phyloP scores from a whole-genome alignment of 2,888 invertebrate species.

The Mimas tiliae region DNA sequence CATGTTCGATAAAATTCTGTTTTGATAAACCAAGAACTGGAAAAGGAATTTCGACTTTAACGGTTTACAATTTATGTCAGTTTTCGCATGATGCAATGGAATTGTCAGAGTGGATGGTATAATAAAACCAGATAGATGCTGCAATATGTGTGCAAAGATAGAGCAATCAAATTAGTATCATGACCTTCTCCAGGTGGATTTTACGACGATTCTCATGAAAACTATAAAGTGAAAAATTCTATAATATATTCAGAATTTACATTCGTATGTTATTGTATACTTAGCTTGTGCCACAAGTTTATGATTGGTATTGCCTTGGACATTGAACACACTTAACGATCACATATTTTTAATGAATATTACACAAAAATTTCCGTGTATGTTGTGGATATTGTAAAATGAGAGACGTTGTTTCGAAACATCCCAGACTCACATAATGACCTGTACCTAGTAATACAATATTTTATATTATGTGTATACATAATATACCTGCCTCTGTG shows the following conservation, averaged over 20 bases:
- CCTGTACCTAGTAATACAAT: no score
- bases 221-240: neutral
- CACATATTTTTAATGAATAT: neutral
- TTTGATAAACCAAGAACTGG: neutral
- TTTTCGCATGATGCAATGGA: neutral
- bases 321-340: neutral
- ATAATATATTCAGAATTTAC: neutral
- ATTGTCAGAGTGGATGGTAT: neutral
- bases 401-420: no score
- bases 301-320: neutral
- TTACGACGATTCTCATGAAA: slow-evolving; percentile 12
- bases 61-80: neutral
- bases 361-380: no score
- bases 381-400: no score
- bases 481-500: no score
- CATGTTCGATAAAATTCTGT: neutral
- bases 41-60: neutral
- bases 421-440: no score
- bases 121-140: slow-evolving; percentile 4
- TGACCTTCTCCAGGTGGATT: slow-evolving; percentile 19
- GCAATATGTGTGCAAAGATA: slow-evolving; percentile 10
- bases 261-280: neutral
- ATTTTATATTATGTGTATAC: no score
- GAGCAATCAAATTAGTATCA: neutral
- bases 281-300: neutral